These are phyloP conservation scores for Platichthys stellatus DNA, from an alignment of 2,113 vertebrate genomes.

Conservation along the genomic window DNA sequence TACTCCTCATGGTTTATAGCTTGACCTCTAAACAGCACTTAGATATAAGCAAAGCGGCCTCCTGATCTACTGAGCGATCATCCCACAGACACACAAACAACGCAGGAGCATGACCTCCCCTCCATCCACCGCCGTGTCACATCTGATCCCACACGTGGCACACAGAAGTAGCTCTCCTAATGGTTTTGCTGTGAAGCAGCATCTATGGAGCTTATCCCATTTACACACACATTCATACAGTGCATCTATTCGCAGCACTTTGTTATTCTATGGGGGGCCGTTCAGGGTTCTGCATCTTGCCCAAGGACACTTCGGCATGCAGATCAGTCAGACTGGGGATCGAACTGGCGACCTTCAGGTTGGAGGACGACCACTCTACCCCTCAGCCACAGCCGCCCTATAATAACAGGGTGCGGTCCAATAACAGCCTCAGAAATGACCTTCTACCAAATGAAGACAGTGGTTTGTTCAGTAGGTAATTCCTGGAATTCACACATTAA, in stretches of 20 bases:
- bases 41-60: conserved; percentile 22
- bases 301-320: too few relatives aligned
- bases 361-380: too few relatives aligned
- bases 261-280: too few relatives aligned
- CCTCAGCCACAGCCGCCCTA: too few relatives aligned
- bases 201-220: conserved; percentile 7
- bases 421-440: not conserved
- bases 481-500: not conserved
- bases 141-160: conserved; percentile 35
- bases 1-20: conserved; percentile 15
- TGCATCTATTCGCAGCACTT: too few relatives aligned
- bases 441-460: not conserved
- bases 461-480: not conserved
- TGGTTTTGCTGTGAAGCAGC: conserved; percentile 19
- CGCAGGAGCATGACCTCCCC: conserved; percentile 23
- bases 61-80: conserved; percentile 17
- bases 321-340: too few relatives aligned
- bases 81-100: not conserved
- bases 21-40: conserved; percentile 52
- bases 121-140: conserved; percentile 37
- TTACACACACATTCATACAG: too few relatives aligned
- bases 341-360: too few relatives aligned
- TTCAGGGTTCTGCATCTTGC: too few relatives aligned
- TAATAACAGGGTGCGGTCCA: not conserved
- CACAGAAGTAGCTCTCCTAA: not conserved